A percentile compares a stretch with the other conserved stretches of the same genome.
Evolutionary conservation across 2,113 vertebrate species (phyloP).

Genomic region (Hippocampus zosterae): DNA sequence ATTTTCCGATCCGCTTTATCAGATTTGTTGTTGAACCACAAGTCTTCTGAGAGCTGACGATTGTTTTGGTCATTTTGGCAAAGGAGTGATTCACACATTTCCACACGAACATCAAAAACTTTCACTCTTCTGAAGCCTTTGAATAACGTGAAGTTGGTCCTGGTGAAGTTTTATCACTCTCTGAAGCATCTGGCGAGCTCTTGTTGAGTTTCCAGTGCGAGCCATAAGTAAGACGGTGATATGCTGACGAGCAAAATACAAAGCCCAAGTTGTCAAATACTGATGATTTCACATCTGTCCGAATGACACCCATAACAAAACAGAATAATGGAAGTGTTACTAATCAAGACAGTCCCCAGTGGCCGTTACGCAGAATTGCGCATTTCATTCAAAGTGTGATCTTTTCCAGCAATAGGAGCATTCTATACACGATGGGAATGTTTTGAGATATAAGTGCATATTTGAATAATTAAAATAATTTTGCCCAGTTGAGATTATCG

Average conservation of each 20-base stretch:
- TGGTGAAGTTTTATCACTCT: neutral
- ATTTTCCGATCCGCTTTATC: no score
- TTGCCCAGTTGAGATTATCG: neutral
- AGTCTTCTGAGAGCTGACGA: no score
- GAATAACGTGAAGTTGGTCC: no score
- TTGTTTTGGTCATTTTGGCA: no score
- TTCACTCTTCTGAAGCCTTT: no score
- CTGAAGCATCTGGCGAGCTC: neutral
- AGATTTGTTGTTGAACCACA: no score
- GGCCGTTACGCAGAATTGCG: no score
- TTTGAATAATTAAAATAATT: neutral
- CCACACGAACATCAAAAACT: no score
- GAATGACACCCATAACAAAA: neutral
- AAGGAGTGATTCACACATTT: no score
- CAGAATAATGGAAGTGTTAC: neutral
- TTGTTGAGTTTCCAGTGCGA: no score
- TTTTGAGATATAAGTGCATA: no score
- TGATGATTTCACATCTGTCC: neutral
- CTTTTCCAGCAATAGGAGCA: neutral
- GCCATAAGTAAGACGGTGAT: neutral
- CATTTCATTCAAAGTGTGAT: neutral
- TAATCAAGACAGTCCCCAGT: neutral
- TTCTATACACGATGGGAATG: neutral
- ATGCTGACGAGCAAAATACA: neutral
- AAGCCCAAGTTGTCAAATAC: neutral